phyloP scores from a whole-genome alignment of 1,140 invertebrate species.

The Pseudomyrmex gracilis region DNA sequence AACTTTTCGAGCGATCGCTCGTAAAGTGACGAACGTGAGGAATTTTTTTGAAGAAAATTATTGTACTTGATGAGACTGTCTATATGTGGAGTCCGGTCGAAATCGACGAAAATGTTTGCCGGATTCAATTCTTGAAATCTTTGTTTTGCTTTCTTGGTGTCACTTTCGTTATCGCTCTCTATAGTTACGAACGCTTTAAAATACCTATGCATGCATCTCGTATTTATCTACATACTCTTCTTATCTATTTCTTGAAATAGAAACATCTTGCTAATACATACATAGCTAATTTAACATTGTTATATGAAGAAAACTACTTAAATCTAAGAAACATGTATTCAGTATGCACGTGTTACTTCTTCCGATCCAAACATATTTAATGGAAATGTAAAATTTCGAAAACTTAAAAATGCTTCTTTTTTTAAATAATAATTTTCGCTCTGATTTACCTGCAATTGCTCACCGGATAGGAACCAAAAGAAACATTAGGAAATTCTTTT shows the following conservation, averaged over 20 bases:
- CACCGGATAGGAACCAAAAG: slow-evolving; percentile 86
- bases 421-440: slow-evolving; percentile 35
- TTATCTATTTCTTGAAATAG: background rate
- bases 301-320: no score
- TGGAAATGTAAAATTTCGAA: slow-evolving; percentile 21
- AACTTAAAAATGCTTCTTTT: slow-evolving; percentile 15
- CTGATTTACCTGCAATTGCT: slow-evolving; percentile 80
- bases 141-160: slow-evolving; percentile 80
- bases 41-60: slow-evolving; percentile 65
- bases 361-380: slow-evolving; percentile 1
- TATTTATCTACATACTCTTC: background rate
- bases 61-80: slow-evolving; percentile 74
- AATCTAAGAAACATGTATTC: no score
- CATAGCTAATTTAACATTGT: no score
- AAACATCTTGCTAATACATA: background rate
- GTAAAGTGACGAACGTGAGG: slow-evolving; percentile 68
- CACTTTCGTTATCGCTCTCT: slow-evolving; percentile 81
- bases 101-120: slow-evolving; percentile 73
- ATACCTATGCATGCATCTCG: slow-evolving; percentile 73
- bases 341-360: background rate
- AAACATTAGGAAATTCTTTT: slow-evolving; percentile 83
- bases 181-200: slow-evolving; percentile 86
- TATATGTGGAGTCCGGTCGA: slow-evolving; percentile 72
- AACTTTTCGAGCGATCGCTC: slow-evolving; percentile 72
- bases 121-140: slow-evolving; percentile 82